These are phyloP conservation scores for Strigamia crassipes DNA, from an alignment of 2,888 invertebrate genomes.

Conservation along the genomic window DNA sequence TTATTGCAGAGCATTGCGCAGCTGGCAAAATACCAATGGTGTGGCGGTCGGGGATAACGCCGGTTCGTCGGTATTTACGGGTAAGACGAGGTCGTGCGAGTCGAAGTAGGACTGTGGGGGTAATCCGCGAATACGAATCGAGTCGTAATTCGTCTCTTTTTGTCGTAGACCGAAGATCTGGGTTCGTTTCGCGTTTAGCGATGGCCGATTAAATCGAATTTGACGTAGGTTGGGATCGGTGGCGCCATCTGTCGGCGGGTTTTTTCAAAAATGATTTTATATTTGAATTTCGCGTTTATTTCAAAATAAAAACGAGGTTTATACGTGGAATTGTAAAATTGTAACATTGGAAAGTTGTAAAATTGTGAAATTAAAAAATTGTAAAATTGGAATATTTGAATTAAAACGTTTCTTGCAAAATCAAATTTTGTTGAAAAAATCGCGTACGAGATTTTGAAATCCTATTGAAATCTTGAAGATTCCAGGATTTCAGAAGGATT, in stretches of 20 bases:
- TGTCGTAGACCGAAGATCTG: not conserved
- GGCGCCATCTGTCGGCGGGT: not conserved
- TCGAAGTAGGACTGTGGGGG: not conserved
- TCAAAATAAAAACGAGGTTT: too few relatives aligned
- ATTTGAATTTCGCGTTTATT: too few relatives aligned
- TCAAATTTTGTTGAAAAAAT: too few relatives aligned
- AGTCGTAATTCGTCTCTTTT: not conserved
- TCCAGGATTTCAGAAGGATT: too few relatives aligned
- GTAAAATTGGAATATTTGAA: too few relatives aligned
- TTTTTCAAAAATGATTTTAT: too few relatives aligned
- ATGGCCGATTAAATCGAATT: not conserved
- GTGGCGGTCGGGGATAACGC: not conserved
- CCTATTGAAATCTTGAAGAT: too few relatives aligned
- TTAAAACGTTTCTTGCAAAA: too few relatives aligned
- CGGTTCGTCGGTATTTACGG: not conserved
- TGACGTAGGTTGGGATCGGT: not conserved
- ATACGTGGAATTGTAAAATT: too few relatives aligned
- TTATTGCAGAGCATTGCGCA: slow-evolving; percentile 4
- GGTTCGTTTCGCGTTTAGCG: not conserved
- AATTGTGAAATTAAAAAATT: too few relatives aligned
- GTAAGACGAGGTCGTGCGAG: not conserved
- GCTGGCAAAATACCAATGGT: not conserved
- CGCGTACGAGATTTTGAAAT: too few relatives aligned
- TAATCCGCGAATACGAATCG: not conserved
- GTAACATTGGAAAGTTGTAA: too few relatives aligned